A percentile compares a stretch with the other conserved stretches of the same genome.
Conservation (phyloP, 53 echinoderm and acorn worm species). For the Mesocentrotus franciscanus region DNA sequence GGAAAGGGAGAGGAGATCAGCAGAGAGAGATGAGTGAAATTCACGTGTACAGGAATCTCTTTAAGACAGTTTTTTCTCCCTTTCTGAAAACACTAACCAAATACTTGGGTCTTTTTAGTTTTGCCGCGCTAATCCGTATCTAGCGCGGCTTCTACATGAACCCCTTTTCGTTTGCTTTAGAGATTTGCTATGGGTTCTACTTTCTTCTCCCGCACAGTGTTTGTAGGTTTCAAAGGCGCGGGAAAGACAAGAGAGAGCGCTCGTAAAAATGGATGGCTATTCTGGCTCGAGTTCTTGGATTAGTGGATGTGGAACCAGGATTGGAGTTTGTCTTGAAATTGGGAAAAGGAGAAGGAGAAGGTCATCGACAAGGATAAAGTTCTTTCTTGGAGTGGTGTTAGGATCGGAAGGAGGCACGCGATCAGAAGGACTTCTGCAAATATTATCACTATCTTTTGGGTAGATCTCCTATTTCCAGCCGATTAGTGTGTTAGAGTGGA, state of each 20-base stretch:
- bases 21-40: background rate
- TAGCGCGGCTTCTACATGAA: conserved; percentile 5
- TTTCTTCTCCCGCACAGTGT: background rate
- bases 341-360: background rate
- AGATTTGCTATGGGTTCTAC: conserved; percentile 5
- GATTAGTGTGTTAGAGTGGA: conserved; percentile 23
- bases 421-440: conserved; percentile 45
- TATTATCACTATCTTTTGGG: conserved; percentile 56
- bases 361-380: background rate
- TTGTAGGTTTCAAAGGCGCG: conserved; percentile 15
- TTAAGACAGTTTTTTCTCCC: conserved; percentile 8
- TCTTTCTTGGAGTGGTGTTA: background rate
- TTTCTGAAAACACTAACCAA: conserved; percentile 45
- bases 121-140: conserved; percentile 44
- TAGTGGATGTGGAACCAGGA: background rate
- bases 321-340: background rate
- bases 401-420: conserved; percentile 3
- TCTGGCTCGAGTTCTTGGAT: background rate
- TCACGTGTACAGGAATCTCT: conserved; percentile 33
- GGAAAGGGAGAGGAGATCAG: background rate
- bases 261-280: background rate
- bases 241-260: background rate
- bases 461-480: conserved; percentile 14
- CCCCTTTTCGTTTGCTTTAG: conserved; percentile 1
- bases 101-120: conserved; percentile 44